Evolutionary conservation across 2,797 vertebrate species (phyloP).

Genomic region (Takifugu ocellatus): DNA sequence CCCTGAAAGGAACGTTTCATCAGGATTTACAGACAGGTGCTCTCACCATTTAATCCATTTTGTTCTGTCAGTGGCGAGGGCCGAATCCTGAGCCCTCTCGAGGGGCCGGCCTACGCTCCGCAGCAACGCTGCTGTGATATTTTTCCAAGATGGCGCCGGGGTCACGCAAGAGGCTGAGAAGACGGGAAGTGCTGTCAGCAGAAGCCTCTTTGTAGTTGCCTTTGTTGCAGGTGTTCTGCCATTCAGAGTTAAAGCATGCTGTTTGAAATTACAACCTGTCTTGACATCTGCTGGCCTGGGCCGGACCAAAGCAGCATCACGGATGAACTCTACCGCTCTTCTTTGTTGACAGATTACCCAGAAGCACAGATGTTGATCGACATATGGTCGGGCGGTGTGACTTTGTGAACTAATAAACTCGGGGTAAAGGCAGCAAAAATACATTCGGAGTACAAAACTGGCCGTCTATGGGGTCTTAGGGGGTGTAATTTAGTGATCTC

Average conservation of each 20-base stretch:
- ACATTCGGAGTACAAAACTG: no score
- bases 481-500: no score
- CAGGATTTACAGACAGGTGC: conserved; percentile 76
- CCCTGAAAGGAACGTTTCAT: conserved; percentile 48
- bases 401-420: no score
- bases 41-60: conserved; percentile 56
- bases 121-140: conserved; percentile 68
- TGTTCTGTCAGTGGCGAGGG: conserved; percentile 55
- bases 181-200: conserved; percentile 77
- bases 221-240: conserved; percentile 85
- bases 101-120: conserved; percentile 58
- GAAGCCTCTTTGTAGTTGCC: conserved; percentile 80
- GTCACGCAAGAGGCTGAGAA: conserved; percentile 66
- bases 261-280: conserved; percentile 73
- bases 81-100: conserved; percentile 55
- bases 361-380: conserved; percentile 31
- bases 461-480: no score
- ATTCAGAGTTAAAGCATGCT: conserved; percentile 76
- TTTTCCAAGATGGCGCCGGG: conserved; percentile 75
- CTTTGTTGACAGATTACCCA: conserved; percentile 39
- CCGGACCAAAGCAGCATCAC: conserved; percentile 35
- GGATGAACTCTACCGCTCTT: conserved; percentile 18
- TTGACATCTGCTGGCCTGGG: conserved; percentile 74
- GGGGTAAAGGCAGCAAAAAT: no score
- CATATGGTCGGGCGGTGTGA: no score